These are phyloP conservation scores for Halocynthia roretzi DNA, from an alignment of 23 tunicate species.

Conservation along the genomic window DNA sequence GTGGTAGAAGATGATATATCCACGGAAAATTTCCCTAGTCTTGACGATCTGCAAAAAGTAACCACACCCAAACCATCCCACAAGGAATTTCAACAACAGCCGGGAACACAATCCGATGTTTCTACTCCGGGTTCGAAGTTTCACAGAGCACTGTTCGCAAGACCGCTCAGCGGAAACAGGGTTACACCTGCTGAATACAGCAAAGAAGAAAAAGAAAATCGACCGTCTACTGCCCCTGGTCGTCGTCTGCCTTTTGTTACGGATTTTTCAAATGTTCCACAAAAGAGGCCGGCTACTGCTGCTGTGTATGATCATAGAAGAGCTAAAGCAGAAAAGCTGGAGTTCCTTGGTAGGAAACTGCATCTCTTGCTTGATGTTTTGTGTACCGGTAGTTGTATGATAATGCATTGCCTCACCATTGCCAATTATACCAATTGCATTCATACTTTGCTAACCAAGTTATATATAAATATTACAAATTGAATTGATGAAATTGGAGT, in stretches of 20 bases:
- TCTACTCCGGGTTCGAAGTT: slow-evolving; percentile 8
- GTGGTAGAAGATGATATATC: slow-evolving; percentile 3
- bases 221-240: slow-evolving; percentile 22
- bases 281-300: slow-evolving; percentile 17
- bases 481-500: no score
- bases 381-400: neutral
- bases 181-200: neutral
- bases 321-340: slow-evolving; percentile 4
- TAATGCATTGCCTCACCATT: neutral
- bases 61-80: neutral
- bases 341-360: neutral
- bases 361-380: neutral
- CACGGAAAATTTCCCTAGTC: neutral
- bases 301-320: neutral
- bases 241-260: slow-evolving; percentile 4
- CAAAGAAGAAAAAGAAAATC: slow-evolving; percentile 18
- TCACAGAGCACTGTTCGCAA: slow-evolving; percentile 13
- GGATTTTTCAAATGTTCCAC: neutral
- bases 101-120: neutral
- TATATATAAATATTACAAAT: neutral
- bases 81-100: neutral
- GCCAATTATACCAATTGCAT: no score
- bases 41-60: neutral
- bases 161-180: neutral
- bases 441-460: neutral